Conservation (phyloP, 2,113 vertebrate species). For the Murina feae region DNA sequence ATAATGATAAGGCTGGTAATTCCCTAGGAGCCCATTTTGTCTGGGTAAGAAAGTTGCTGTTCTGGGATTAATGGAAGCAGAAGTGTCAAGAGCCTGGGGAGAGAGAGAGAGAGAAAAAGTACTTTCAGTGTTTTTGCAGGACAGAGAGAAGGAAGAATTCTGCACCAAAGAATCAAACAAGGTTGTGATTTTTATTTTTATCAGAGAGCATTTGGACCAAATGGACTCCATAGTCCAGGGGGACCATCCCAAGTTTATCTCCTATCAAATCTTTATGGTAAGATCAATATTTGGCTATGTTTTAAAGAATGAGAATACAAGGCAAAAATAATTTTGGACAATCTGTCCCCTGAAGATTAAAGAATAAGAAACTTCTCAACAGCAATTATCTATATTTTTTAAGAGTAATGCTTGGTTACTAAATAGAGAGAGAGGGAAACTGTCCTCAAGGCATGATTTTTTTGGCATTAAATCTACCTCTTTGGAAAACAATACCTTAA, state of each 20-base stretch:
- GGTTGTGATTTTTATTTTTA: not conserved
- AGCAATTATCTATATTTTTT: not conserved
- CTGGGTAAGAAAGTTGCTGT: constrained; percentile 24
- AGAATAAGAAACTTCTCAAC: not conserved
- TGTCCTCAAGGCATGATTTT: not conserved
- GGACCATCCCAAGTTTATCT: not conserved
- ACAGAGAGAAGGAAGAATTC: not conserved
- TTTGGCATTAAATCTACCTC: not conserved
- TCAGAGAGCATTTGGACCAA: not conserved
- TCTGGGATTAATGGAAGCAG: constrained; percentile 6
- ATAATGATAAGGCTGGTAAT: constrained; percentile 20
- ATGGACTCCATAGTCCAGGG: not conserved
- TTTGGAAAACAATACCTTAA: not conserved
- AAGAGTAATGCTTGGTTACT: not conserved
- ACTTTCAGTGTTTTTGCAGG: not conserved
- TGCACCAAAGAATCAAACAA: not conserved
- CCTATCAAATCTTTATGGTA: not conserved
- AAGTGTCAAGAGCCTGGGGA: not conserved
- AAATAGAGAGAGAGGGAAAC: not conserved
- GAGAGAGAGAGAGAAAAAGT: not conserved
- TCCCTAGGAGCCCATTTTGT: not conserved
- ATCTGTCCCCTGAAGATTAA: not conserved
- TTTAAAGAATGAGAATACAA: not conserved
- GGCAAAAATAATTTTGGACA: not conserved
- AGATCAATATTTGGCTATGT: not conserved